Evolutionary conservation across 2,797 vertebrate species (phyloP).

Genomic region (Anas georgica): DNA sequence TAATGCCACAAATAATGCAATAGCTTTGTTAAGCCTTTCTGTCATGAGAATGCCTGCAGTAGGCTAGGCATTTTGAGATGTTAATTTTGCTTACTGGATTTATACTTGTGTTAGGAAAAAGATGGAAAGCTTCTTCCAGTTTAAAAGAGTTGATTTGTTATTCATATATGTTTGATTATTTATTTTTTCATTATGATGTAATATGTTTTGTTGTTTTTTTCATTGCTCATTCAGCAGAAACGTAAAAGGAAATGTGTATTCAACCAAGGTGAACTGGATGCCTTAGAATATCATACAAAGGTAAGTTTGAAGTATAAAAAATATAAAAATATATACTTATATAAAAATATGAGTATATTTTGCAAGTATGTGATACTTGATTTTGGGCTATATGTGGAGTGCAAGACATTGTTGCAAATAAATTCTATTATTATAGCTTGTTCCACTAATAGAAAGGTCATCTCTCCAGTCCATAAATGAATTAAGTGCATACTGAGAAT

Average conservation of each 20-base stretch:
- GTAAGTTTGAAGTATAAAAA: constrained; percentile 65
- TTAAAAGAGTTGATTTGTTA: neutral
- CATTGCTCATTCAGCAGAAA: constrained; percentile 78
- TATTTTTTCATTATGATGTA: neutral
- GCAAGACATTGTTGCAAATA: neutral
- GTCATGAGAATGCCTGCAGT: neutral
- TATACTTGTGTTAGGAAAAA: neutral
- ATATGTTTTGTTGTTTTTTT: neutral
- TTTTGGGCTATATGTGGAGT: accelerated
- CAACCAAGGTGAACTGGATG: constrained; percentile 91
- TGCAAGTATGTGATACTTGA: neutral
- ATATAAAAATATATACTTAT: too few species aligned
- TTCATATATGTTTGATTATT: neutral
- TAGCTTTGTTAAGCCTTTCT: neutral
- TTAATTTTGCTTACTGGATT: neutral
- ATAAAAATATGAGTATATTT: neutral
- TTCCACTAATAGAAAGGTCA: neutral
- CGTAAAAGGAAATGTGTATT: constrained; percentile 84
- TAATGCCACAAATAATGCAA: neutral
- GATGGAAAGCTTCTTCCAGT: neutral
- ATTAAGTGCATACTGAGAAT: neutral
- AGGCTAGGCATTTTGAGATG: neutral
- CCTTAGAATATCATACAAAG: constrained; percentile 86
- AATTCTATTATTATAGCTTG: neutral
- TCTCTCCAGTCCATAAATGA: neutral